These are phyloP conservation scores for Misgurnus anguillicaudatus DNA, from an alignment of 2,113 vertebrate species.

Conservation along the genomic window DNA sequence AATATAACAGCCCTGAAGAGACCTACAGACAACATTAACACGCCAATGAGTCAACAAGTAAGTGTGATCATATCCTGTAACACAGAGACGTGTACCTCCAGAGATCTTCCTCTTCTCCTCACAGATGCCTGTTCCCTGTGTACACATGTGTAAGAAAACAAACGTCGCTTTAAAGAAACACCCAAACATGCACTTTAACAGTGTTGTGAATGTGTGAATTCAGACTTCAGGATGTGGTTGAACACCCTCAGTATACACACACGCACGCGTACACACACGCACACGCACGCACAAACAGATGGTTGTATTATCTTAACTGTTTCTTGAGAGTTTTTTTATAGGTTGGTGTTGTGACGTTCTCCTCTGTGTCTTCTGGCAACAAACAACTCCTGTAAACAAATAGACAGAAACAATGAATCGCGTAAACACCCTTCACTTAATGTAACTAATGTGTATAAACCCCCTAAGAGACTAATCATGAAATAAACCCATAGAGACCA, in stretches of 20 bases:
- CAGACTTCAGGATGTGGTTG: not conserved
- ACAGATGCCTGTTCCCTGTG: constrained; percentile 54
- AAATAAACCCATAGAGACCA: too few relatives aligned
- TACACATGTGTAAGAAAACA: constrained; percentile 7
- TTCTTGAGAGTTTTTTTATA: constrained; percentile 77
- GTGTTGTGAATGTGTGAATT: not conserved
- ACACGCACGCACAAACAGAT: not conserved
- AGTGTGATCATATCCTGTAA: not conserved
- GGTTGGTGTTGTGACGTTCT: constrained; percentile 65
- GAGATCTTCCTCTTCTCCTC: constrained; percentile 61
- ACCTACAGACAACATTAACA: not conserved
- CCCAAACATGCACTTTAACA: not conserved
- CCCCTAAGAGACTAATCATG: too few relatives aligned
- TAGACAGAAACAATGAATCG: not conserved
- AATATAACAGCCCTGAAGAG: not conserved
- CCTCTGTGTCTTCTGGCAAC: constrained; percentile 76
- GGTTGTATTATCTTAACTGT: constrained; percentile 70
- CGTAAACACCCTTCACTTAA: too few relatives aligned
- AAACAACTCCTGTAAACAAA: constrained; percentile 73
- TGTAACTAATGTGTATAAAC: too few relatives aligned
- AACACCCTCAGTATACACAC: too few relatives aligned
- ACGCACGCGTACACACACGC: not conserved
- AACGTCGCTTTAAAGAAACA: not conserved
- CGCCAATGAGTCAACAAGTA: not conserved
- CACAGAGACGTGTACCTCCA: constrained; percentile 52